Evolutionary conservation across 2,113 vertebrate genomes (phyloP), one percentile per base, ranked within the genome.

Genomic region (Phaethornis superciliosus): DNA sequence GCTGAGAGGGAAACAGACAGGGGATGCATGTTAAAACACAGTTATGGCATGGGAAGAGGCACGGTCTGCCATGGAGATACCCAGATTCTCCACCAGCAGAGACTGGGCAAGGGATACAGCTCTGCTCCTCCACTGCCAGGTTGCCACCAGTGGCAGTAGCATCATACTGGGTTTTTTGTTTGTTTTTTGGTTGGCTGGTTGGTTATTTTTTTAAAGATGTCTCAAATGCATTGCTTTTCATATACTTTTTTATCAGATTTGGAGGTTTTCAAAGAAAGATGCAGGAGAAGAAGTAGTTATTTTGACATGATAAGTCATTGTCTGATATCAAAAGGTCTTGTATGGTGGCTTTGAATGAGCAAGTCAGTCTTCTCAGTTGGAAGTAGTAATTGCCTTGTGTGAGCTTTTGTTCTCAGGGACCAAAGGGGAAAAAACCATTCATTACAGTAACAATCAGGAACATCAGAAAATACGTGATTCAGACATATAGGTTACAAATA

Each of bases 31-130:
- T 52, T 91, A 51, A 77, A 77, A 69, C 5, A 1, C 33, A 51
- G 35, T 16, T 0, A 0, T 0, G 1, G 10, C 33, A 40, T 49
- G 3, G 33, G 49, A 33, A 86, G 33, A 40, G 77, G 40, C 32
- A 27, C 14, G 65, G 16, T 69, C 33, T 86, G 42, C n/a, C 18
- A 6, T 32, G 8, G 14, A 33, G 7, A 77, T 32, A 12, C 58
- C 51, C 40, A 35, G 24, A 7, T 54, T 89, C 46, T 51, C 30
- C 20, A n/a, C 21, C 35, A 59, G 33, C 58, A 79, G 44, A 47
- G n/a, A 27, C 46, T 9, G 7, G 26, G 26, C 12, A 7, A 68
- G 13, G 40, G 30, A 14, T 47, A 37, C 4, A 19, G 44, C 20
- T 82, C 37, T 71, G 37, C 58, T 52, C 27, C 27, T 11, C 37